These are phyloP conservation scores for Lerista edwardsae DNA, from an alignment of 2,797 vertebrate genomes.

Conservation along the genomic window DNA sequence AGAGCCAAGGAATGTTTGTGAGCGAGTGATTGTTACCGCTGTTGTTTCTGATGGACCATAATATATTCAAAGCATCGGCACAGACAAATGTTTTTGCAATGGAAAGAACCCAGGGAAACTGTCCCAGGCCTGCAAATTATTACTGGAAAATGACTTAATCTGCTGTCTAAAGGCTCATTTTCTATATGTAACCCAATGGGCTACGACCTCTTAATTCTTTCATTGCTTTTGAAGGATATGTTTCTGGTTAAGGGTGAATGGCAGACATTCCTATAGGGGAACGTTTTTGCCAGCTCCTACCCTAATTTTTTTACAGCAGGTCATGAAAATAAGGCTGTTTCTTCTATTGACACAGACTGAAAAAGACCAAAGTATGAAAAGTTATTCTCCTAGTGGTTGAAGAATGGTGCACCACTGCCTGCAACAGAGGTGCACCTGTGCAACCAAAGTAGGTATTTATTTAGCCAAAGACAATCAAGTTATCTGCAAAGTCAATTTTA, in stretches of 20 bases:
- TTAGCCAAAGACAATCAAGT: constrained; percentile 31
- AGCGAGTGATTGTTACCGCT: constrained; percentile 29
- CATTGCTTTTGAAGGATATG: not conserved
- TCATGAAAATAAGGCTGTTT: constrained; percentile 41
- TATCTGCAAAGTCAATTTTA: constrained; percentile 45
- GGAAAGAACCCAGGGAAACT: not conserved
- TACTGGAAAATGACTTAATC: constrained; percentile 32
- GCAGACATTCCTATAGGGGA: not conserved
- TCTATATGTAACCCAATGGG: constrained; percentile 16
- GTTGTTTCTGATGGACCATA: constrained; percentile 44
- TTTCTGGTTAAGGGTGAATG: constrained; percentile 1
- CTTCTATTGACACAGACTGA: constrained; percentile 14
- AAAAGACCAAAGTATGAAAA: constrained; percentile 23
- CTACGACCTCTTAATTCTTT: constrained; percentile 22
- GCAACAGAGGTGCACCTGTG: constrained; percentile 33
- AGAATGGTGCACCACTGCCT: not conserved
- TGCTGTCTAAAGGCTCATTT: not conserved
- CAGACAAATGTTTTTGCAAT: not conserved
- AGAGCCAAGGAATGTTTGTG: not conserved
- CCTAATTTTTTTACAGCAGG: constrained; percentile 23
- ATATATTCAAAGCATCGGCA: not conserved
- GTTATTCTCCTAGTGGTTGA: constrained; percentile 31
- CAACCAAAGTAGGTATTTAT: constrained; percentile 41
- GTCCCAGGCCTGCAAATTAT: constrained; percentile 22
- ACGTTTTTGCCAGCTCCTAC: constrained; percentile 17